phyloP scores from a whole-genome alignment of 35 echinoderm and acorn worm genomes.

The Ptychodera flava region DNA sequence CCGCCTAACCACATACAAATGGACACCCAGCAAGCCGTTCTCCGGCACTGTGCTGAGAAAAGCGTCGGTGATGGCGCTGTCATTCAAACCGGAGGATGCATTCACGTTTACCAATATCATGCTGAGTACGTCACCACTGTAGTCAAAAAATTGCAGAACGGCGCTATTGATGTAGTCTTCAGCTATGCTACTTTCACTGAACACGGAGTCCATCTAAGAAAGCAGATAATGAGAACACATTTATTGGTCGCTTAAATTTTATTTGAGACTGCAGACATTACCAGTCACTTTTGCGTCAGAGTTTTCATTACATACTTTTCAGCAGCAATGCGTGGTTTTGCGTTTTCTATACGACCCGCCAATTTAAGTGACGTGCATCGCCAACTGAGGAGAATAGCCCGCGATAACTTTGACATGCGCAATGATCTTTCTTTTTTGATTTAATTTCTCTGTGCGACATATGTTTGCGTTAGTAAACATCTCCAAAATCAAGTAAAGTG shows the following conservation, averaged over 20 bases:
- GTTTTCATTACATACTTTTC: neutral
- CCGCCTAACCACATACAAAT: neutral
- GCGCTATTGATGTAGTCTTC: neutral
- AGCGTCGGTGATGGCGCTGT: neutral
- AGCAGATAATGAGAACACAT: neutral
- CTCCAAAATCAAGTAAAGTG: too few species aligned
- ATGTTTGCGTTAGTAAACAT: too few species aligned
- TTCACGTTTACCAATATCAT: neutral
- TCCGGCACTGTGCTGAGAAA: neutral
- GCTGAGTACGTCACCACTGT: neutral
- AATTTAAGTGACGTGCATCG: neutral
- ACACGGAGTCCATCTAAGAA: neutral
- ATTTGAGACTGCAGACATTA: neutral
- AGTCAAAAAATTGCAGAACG: neutral
- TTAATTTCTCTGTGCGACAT: too few species aligned
- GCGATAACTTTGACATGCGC: too few species aligned
- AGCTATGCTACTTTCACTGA: neutral
- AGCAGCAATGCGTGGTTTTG: neutral
- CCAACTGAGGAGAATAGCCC: neutral
- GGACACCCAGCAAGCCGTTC: neutral
- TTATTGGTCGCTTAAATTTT: neutral
- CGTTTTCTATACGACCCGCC: neutral
- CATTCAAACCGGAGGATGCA: neutral
- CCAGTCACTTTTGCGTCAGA: neutral
- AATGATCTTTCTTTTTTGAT: too few species aligned